Evolutionary conservation across 2,797 vertebrate genomes (phyloP).

Genomic region (Acrossocheilus wenchowensis): DNA sequence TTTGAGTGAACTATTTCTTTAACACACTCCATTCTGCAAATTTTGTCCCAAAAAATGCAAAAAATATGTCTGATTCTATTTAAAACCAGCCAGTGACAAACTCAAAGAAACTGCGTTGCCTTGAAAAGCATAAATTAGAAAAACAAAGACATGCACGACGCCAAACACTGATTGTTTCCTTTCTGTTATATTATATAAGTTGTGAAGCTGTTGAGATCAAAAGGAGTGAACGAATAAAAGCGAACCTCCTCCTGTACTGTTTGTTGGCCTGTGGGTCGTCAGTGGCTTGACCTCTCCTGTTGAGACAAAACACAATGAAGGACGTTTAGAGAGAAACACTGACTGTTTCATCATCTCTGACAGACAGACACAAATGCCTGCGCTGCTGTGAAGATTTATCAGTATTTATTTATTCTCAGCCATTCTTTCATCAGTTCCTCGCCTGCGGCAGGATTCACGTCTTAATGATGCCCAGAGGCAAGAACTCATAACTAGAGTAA

Average conservation of each 20-base stretch:
- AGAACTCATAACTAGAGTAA: constrained; percentile 32
- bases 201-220: background rate
- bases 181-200: background rate
- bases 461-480: constrained; percentile 8
- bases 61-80: background rate
- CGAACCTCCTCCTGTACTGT: constrained; percentile 82
- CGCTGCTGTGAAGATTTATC: constrained; percentile 37
- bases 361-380: constrained; percentile 5
- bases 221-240: constrained; percentile 5
- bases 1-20: background rate
- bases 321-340: constrained; percentile 10
- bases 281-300: constrained; percentile 80
- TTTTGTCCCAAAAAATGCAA: background rate
- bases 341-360: constrained; percentile 16
- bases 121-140: background rate
- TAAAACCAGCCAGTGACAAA: background rate
- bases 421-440: constrained; percentile 44
- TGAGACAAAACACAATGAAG: constrained; percentile 41
- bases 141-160: background rate
- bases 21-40: background rate
- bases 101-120: background rate
- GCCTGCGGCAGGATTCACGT: background rate
- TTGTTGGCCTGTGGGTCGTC: constrained; percentile 84
- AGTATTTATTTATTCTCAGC: constrained; percentile 55
- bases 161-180: background rate